Percentiles rank a stretch among this genome's conserved stretches.
Conservation (phyloP, 1,140 invertebrate species). For the Spodoptera frugiperda region DNA sequence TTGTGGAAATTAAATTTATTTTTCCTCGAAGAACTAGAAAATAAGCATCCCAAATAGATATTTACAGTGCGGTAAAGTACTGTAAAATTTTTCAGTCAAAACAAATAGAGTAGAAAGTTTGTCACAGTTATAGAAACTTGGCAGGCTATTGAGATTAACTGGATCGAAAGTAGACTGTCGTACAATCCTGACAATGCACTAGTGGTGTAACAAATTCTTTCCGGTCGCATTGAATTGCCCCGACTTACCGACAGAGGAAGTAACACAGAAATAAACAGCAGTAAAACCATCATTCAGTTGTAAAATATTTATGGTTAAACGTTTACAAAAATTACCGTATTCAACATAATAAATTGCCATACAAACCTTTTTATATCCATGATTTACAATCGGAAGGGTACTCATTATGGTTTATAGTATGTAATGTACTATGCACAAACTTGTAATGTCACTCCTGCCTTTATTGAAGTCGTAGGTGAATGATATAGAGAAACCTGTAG, state of each 20-base stretch:
- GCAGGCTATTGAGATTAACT: conserved; percentile 26
- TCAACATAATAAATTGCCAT: conserved; percentile 59
- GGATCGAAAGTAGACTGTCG: conserved; percentile 37
- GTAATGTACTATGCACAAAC: background rate
- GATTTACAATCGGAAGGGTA: conserved; percentile 48
- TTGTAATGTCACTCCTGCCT: too few species aligned
- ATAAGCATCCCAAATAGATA: too few species aligned
- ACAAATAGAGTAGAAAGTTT: conserved; percentile 13
- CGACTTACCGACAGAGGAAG: conserved; percentile 58
- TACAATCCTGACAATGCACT: conserved; percentile 50
- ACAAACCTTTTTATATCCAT: conserved; percentile 53
- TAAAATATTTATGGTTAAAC: conserved; percentile 65
- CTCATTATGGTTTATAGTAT: conserved; percentile 37
- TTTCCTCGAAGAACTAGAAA: too few species aligned
- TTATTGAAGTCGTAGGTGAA: too few species aligned
- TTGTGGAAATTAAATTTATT: too few species aligned
- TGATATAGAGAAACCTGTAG: too few species aligned
- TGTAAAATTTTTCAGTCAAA: background rate
- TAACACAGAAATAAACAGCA: conserved; percentile 58
- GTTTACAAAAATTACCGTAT: conserved; percentile 53
- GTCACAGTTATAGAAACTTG: conserved; percentile 25
- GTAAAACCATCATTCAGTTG: conserved; percentile 59
- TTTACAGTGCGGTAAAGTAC: too few species aligned
- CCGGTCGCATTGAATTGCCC: conserved; percentile 58
- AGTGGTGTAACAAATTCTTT: conserved; percentile 66